Evolutionary conservation across 1,140 invertebrate genomes (phyloP).

Genomic region (Atta colombica): DNA sequence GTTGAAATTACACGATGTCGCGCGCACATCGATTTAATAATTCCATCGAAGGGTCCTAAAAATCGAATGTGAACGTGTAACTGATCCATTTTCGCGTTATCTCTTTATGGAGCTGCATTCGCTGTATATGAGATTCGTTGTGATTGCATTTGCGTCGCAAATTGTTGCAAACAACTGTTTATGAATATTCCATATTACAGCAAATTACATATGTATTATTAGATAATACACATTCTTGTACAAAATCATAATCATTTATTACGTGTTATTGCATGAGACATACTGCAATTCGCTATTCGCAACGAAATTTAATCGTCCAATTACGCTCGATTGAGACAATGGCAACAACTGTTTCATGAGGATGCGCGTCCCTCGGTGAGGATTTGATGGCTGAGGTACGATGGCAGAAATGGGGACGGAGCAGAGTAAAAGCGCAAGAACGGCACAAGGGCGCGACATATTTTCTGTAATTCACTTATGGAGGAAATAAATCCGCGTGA

Average conservation of each 20-base stretch:
- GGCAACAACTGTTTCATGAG: conserved; percentile 52
- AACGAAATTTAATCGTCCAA: conserved; percentile 59
- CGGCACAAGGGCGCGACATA: conserved; percentile 31
- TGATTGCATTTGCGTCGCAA: conserved; percentile 62
- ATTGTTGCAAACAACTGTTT: conserved; percentile 52
- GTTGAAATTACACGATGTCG: conserved; percentile 66
- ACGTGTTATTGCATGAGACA: conserved; percentile 2
- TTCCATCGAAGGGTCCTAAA: conserved; percentile 58
- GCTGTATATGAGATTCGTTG: conserved; percentile 50
- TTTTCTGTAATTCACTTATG: conserved; percentile 69
- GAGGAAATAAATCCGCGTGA: conserved; percentile 68
- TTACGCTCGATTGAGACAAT: conserved; percentile 49
- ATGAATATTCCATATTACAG: conserved; percentile 6
- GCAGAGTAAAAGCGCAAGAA: neutral
- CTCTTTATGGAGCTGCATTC: conserved; percentile 40
- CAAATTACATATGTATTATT: neutral
- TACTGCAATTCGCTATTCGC: conserved; percentile 28
- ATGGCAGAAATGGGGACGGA: neutral
- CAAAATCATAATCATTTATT: conserved; percentile 23
- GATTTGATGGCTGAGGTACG: conserved; percentile 4
- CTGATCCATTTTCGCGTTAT: conserved; percentile 60
- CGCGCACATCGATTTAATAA: conserved; percentile 72
- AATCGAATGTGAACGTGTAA: conserved; percentile 59
- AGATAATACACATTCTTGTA: neutral
- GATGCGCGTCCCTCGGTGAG: conserved; percentile 29